A percentile compares a stretch with the other conserved stretches of the same genome.
These are phyloP conservation scores for Stegodyphus dumicola DNA, from an alignment of 1,140 invertebrate species.

Conservation along the genomic window DNA sequence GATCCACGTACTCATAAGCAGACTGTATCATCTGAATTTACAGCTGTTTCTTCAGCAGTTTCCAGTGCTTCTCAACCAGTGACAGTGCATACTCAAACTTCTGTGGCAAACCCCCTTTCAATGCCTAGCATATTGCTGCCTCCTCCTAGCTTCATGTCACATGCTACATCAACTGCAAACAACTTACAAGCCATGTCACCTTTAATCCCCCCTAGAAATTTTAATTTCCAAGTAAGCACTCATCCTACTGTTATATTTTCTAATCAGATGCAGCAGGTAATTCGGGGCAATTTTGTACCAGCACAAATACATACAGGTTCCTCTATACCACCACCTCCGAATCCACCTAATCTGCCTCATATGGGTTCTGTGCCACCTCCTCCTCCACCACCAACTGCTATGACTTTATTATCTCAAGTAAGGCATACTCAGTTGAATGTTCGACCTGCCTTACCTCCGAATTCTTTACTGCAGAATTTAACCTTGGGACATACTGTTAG, in stretches of 20 bases:
- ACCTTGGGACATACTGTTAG: slow-evolving; percentile 6
- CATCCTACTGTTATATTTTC: slow-evolving; percentile 33
- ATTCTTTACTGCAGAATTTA: slow-evolving; percentile 38
- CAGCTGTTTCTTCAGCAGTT: neutral
- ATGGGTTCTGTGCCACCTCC: slow-evolving; percentile 43
- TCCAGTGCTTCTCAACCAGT: slow-evolving; percentile 17
- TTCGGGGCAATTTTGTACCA: slow-evolving; percentile 37
- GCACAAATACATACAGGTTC: slow-evolving; percentile 21
- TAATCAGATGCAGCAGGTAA: slow-evolving; percentile 58
- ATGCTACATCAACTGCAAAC: slow-evolving; percentile 11
- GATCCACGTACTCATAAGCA: slow-evolving; percentile 3
- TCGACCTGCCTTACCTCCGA: slow-evolving; percentile 26
- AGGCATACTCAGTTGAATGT: slow-evolving; percentile 33
- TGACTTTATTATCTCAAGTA: slow-evolving; percentile 33
- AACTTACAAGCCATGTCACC: slow-evolving; percentile 11
- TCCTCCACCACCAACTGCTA: slow-evolving; percentile 36
- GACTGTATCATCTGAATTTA: neutral
- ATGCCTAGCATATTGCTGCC: slow-evolving; percentile 25
- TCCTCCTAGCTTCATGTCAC: slow-evolving; percentile 45
- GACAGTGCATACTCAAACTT: slow-evolving; percentile 38
- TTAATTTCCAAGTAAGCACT: slow-evolving; percentile 9
- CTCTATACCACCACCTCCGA: slow-evolving; percentile 23
- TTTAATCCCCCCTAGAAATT: slow-evolving; percentile 34
- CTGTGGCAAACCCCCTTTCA: slow-evolving; percentile 19
- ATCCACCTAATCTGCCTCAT: slow-evolving; percentile 39